Evolutionary conservation across 2,797 vertebrate species (phyloP).

Genomic region (Sebastes vulpes): DNA sequence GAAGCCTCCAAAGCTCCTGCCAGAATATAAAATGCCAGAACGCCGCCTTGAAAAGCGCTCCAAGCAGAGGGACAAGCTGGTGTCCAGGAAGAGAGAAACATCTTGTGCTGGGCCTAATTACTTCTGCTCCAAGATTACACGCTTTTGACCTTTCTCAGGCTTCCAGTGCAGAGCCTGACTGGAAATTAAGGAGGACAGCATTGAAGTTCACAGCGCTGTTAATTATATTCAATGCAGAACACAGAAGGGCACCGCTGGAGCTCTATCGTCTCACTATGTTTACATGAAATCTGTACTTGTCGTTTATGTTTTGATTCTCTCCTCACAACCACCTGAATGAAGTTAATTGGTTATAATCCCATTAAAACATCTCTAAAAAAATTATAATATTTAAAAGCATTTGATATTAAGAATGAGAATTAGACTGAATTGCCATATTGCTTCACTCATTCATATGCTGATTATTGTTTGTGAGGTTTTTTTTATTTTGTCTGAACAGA

Average conservation of each 20-base stretch:
- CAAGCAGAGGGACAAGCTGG: conserved; percentile 63
- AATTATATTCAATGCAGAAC: conserved; percentile 35
- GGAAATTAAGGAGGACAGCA: conserved; percentile 27
- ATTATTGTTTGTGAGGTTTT: not conserved
- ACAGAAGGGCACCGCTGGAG: not conserved
- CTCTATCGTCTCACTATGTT: not conserved
- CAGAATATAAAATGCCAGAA: conserved; percentile 76
- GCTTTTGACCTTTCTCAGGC: conserved; percentile 75
- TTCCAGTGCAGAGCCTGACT: conserved; percentile 41
- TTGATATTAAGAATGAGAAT: not conserved
- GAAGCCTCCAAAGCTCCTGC: conserved; percentile 71
- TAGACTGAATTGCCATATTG: not conserved
- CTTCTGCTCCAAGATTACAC: conserved; percentile 75
- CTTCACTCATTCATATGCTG: not conserved
- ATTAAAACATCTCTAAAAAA: not conserved
- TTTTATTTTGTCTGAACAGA: not conserved
- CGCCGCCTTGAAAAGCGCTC: conserved; percentile 60
- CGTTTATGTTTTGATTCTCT: not conserved
- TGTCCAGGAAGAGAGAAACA: conserved; percentile 72
- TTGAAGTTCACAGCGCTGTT: conserved; percentile 19
- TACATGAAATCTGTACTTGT: not conserved
- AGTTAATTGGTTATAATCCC: not conserved
- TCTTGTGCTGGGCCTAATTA: conserved; percentile 81
- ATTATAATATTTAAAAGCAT: not conserved
- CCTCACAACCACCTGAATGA: not conserved